Evolutionary conservation across 2,113 vertebrate genomes (phyloP).

Genomic region (Bucco capensis): DNA sequence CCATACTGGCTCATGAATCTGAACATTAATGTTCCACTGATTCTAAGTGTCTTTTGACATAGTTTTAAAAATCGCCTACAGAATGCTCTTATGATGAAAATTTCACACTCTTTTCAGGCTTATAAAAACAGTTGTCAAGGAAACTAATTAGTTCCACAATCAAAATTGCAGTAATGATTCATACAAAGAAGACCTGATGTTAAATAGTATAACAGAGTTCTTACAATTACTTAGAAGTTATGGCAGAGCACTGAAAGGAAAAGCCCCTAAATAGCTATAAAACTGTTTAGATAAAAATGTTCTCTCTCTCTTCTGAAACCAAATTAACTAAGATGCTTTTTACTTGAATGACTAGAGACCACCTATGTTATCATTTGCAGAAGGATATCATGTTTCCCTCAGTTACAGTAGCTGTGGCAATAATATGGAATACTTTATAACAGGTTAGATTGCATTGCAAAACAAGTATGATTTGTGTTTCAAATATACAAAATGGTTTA

Average conservation of each 20-base stretch:
- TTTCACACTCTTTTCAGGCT: conserved; percentile 7
- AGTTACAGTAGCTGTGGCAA: neutral
- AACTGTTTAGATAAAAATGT: neutral
- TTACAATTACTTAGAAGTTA: neutral
- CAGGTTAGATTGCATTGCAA: neutral
- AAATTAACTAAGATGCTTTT: neutral
- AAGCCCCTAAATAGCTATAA: neutral
- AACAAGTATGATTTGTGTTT: neutral
- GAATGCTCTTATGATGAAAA: neutral
- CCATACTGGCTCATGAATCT: neutral
- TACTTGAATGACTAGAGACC: neutral
- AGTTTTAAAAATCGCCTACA: neutral
- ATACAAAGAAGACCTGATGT: neutral
- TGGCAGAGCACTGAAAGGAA: neutral
- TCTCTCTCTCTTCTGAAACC: neutral
- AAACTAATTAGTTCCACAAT: conserved; percentile 26
- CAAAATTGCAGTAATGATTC: neutral
- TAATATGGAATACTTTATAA: neutral
- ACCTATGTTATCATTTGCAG: neutral
- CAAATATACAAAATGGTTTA: neutral
- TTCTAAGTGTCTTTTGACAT: neutral
- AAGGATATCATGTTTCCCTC: neutral
- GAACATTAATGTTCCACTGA: neutral
- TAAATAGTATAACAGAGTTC: neutral
- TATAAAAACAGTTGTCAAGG: conserved; percentile 31